Evolutionary conservation across 2,888 invertebrate genomes (phyloP), one percentile per base, ranked within the genome.

Genomic region (Philaethria dido): DNA sequence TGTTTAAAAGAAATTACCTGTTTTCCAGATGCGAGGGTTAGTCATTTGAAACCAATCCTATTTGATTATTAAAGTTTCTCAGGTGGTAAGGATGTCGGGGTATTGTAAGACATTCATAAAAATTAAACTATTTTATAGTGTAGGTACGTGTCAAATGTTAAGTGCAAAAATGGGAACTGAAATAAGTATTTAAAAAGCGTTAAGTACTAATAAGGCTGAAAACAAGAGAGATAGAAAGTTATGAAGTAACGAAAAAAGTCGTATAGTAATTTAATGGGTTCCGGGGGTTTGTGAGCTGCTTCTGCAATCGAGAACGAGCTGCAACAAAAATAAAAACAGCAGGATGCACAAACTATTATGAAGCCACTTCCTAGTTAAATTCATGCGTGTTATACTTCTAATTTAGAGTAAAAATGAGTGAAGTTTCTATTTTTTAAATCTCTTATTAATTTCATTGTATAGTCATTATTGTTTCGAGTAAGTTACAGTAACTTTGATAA

Each of bases 271-370:
- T 86, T 80, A 85, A 80, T 86, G 77, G 80, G 80, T 75, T 82
- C 86, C 84, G 77, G 81, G 79, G 80, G 80, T 80, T 81, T 85
- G 82, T 76, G 85, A 81, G 78, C 87, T 78, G 87, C 88, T 83
- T 81, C 88, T 80, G 87, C 80, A 83, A 85, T 83, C 77, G 83
- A 82, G 80, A 84, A 84, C 80, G 84, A 83, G 80, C 92, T 92
- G 92, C 89, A 92, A 92, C 91, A 92, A 82, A 91, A 86, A 85
- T 75, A 85, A 81, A 89, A 86, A 89, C 85, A 82, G 86, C 89
- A 85, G 84, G 83, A 89, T 92, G 91, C 92, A 88, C 87, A 82
- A 87, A 83, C 85, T 83, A 86, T 86, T 75, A 76, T 76, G 73
- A 89, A 89, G 89, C 90, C 70, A 77, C 77, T 61, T n/a, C 55